phyloP scores from a whole-genome alignment of 2,888 invertebrate species.

The Eilema depressum region DNA sequence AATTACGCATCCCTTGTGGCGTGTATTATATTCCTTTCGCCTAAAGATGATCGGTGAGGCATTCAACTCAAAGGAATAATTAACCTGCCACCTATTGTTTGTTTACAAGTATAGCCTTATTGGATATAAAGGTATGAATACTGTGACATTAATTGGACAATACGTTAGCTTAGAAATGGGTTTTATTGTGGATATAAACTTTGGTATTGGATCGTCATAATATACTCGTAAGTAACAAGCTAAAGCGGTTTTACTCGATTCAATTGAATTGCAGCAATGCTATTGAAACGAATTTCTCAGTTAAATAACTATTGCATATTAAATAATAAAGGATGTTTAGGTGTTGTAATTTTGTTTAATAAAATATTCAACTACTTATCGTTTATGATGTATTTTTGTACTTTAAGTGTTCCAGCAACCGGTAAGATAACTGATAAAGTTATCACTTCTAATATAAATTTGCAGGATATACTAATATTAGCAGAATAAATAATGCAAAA shows the following conservation, averaged over 20 bases:
- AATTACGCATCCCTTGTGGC: conserved; percentile 16
- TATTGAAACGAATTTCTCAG: neutral
- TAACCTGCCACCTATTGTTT: conserved; percentile 31
- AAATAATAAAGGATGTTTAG: too few relatives aligned
- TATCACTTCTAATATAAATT: too few relatives aligned
- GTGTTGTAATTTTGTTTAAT: too few relatives aligned
- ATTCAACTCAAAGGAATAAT: conserved; percentile 34
- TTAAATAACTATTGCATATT: too few relatives aligned
- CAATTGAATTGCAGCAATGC: neutral
- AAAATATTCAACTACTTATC: too few relatives aligned
- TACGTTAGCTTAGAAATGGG: conserved; percentile 17
- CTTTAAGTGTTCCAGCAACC: too few relatives aligned
- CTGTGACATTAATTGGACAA: conserved; percentile 32
- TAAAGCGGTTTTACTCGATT: neutral
- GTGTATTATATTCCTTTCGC: conserved; percentile 9
- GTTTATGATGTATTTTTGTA: too few relatives aligned
- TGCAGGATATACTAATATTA: too few relatives aligned
- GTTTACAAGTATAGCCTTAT: conserved; percentile 38
- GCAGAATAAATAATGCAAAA: too few relatives aligned
- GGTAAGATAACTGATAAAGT: too few relatives aligned
- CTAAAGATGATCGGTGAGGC: conserved; percentile 23
- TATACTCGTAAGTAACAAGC: neutral
- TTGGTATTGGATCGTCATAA: neutral
- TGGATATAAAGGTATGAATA: conserved; percentile 33
- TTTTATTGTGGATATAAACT: conserved; percentile 5